These are phyloP conservation scores for Griposia aprilina DNA, from an alignment of 2,888 invertebrate species.

Conservation along the genomic window DNA sequence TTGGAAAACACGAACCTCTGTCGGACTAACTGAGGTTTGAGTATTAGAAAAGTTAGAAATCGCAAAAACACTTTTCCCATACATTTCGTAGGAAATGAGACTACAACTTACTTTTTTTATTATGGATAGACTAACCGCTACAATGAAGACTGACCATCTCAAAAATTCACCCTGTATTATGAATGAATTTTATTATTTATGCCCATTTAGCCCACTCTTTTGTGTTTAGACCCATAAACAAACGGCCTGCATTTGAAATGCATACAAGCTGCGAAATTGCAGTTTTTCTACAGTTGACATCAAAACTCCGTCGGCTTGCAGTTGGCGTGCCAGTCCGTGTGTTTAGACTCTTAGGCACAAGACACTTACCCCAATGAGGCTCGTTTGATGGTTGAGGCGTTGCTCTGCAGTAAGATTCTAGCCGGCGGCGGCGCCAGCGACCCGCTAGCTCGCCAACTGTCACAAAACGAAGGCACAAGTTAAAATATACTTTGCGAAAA, in stretches of 20 bases:
- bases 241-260: not conserved
- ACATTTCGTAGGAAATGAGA: too few relatives aligned
- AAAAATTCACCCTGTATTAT: too few relatives aligned
- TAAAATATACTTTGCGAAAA: not conserved
- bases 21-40: too few relatives aligned
- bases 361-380: slow-evolving; percentile 83
- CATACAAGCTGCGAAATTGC: too few relatives aligned
- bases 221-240: not conserved
- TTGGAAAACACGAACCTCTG: too few relatives aligned
- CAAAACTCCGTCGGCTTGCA: not conserved
- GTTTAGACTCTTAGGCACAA: too few relatives aligned
- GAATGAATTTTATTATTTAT: too few relatives aligned
- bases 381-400: slow-evolving; percentile 83
- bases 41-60: too few relatives aligned
- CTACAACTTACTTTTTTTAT: too few relatives aligned
- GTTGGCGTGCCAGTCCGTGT: not conserved
- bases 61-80: too few relatives aligned
- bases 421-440: slow-evolving; percentile 74
- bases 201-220: not conserved
- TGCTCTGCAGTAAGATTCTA: slow-evolving; percentile 82
- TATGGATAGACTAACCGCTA: too few relatives aligned
- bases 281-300: not conserved
- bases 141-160: too few relatives aligned
- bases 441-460: slow-evolving; percentile 83
- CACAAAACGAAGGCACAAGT: not conserved